phyloP scores from a whole-genome alignment of 2,888 invertebrate genomes.

The Halictus ligatus region DNA sequence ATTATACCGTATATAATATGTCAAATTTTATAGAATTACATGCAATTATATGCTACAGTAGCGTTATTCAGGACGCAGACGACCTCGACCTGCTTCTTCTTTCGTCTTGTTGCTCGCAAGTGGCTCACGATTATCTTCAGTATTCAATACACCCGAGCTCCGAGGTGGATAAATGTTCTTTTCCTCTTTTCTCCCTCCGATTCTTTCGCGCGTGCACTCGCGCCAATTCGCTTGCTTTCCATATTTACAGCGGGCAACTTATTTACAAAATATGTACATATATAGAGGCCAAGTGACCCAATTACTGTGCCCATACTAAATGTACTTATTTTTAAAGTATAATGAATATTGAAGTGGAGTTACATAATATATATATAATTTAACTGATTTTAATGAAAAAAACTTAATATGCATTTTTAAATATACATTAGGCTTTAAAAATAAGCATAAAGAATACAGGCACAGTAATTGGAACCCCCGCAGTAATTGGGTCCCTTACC shows the following conservation, averaged over 20 bases:
- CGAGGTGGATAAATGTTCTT: slow-evolving; percentile 39
- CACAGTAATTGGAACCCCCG: too few relatives aligned
- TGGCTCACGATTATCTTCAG: slow-evolving; percentile 49
- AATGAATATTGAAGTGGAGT: too few relatives aligned
- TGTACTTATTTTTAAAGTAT: too few relatives aligned
- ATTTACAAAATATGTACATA: neutral
- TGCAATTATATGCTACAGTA: slow-evolving; percentile 43
- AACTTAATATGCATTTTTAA: too few relatives aligned
- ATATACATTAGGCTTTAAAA: too few relatives aligned
- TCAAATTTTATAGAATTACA: slow-evolving; percentile 37
- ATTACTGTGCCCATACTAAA: too few relatives aligned
- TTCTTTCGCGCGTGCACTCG: slow-evolving; percentile 9
- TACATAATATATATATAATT: too few relatives aligned
- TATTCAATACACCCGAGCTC: slow-evolving; percentile 23
- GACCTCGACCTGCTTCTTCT: slow-evolving; percentile 77
- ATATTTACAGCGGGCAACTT: neutral
- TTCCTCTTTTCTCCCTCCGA: slow-evolving; percentile 19
- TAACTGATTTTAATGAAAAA: too few relatives aligned
- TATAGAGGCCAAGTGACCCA: too few relatives aligned
- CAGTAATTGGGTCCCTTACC: too few relatives aligned
- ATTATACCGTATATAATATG: neutral
- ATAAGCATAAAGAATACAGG: too few relatives aligned
- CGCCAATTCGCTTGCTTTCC: neutral
- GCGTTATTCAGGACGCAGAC: slow-evolving; percentile 52
- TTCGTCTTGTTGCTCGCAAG: slow-evolving; percentile 41